A percentile compares a stretch with the other conserved stretches of the same genome.
Conservation (phyloP, 2,888 invertebrate species). For the Enchytraeus crypticus region DNA sequence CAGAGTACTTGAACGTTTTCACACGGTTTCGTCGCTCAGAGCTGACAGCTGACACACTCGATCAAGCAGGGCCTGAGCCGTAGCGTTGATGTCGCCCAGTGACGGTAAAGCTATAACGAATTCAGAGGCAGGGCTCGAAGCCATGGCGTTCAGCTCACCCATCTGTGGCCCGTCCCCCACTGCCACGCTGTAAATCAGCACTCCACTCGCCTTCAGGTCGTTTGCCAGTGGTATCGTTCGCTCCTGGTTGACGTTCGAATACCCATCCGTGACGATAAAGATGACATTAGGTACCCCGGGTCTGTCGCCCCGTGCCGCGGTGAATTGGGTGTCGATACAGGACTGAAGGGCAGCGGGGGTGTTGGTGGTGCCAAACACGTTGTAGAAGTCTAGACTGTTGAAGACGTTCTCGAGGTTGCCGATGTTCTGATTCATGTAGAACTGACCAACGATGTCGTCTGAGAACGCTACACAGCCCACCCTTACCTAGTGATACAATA, state of each 20-base stretch:
- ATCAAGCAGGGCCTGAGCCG: background rate
- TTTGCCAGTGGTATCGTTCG: slow-evolving; percentile 21
- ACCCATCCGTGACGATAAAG: slow-evolving; percentile 25
- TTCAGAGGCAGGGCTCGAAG: slow-evolving; percentile 33
- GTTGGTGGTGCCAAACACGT: slow-evolving; percentile 37
- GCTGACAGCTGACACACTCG: no score
- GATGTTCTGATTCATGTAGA: slow-evolving; percentile 34
- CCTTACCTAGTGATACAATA: no score
- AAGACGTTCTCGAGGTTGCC: slow-evolving; percentile 25
- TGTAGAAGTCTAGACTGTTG: slow-evolving; percentile 33
- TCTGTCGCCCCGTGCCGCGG: slow-evolving; percentile 15
- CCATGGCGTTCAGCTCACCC: slow-evolving; percentile 35
- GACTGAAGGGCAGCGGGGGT: slow-evolving; percentile 32
- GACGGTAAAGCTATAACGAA: slow-evolving; percentile 25
- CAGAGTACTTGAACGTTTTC: no score
- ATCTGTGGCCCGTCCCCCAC: slow-evolving; percentile 16
- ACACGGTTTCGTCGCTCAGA: no score
- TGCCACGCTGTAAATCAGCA: slow-evolving; percentile 18
- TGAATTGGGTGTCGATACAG: slow-evolving; percentile 11
- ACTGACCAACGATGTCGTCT: slow-evolving; percentile 22
- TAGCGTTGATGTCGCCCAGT: background rate
- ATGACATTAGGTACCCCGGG: slow-evolving; percentile 17
- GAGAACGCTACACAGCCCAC: slow-evolving; percentile 24
- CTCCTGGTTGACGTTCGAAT: slow-evolving; percentile 23
- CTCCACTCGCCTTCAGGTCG: slow-evolving; percentile 12